Conservation (phyloP, 1,140 invertebrate species). For the Drosophila obscura region DNA sequence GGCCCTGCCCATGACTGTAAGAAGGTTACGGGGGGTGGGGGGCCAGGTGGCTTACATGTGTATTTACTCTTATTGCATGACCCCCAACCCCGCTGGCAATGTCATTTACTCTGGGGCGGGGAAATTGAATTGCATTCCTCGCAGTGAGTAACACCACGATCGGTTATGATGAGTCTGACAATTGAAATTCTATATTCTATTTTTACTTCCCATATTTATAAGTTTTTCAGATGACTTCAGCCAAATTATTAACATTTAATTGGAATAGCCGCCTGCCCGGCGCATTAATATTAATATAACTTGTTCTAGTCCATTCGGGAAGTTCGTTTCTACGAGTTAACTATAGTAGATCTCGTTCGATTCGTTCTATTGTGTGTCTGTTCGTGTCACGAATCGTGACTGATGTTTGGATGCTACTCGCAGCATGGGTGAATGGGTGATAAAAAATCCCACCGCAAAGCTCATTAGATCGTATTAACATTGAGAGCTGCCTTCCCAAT, state of each 20-base stretch:
- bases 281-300: background rate
- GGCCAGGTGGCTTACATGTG: conserved; percentile 2
- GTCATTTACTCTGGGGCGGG: background rate
- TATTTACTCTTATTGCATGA: conserved; percentile 11
- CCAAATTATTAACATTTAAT: background rate
- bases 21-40: conserved; percentile 39
- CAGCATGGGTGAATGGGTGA: conserved; percentile 22
- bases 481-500: no score
- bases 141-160: background rate
- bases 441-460: conserved; percentile 10
- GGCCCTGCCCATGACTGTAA: conserved; percentile 41
- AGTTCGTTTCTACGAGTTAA: background rate
- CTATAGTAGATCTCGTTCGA: conserved; percentile 29
- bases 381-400: conserved; percentile 5
- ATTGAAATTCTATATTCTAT: background rate
- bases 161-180: conserved; percentile 1
- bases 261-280: background rate
- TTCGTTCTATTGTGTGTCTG: conserved; percentile 25
- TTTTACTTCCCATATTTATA: background rate
- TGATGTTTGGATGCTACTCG: conserved; percentile 11
- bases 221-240: background rate
- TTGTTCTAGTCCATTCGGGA: conserved; percentile 24
- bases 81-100: conserved; percentile 21
- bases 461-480: conserved; percentile 20
- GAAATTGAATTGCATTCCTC: conserved; percentile 5